phyloP scores from a whole-genome alignment of 2,797 vertebrate species.

The Catharus ustulatus region DNA sequence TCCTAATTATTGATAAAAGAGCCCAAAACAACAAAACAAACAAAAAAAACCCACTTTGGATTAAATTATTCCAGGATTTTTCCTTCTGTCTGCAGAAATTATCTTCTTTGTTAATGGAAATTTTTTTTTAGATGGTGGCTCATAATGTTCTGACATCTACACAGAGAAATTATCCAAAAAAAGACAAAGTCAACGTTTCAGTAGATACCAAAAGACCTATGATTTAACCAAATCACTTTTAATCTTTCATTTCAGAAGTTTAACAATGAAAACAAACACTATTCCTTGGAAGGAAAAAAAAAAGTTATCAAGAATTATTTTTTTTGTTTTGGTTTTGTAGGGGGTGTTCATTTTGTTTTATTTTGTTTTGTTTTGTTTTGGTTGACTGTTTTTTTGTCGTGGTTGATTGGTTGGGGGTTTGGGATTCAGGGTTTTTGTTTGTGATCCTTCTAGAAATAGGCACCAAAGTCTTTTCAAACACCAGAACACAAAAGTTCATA shows the following conservation, averaged over 20 bases:
- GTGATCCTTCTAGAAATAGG: neutral
- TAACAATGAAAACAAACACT: neutral
- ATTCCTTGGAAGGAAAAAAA: neutral
- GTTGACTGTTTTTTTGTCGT: neutral
- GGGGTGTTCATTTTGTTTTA: too few relatives aligned
- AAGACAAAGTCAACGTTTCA: neutral
- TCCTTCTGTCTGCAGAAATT: neutral
- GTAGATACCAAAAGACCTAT: neutral
- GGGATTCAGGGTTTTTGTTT: rapidly evolving
- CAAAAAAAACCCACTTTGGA: rapidly evolving
- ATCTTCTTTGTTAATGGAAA: neutral
- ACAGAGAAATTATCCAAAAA: neutral
- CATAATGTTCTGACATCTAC: neutral
- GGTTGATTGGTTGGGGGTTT: neutral
- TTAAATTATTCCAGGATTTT: neutral
- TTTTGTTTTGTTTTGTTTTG: too few relatives aligned
- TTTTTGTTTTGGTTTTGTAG: neutral
- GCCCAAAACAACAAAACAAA: neutral
- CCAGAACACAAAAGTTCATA: rapidly evolving
- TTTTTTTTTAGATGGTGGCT: neutral
- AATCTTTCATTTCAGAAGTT: neutral
- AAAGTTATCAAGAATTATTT: rapidly evolving
- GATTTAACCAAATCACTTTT: neutral
- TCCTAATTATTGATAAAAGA: neutral
- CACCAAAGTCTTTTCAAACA: neutral